These are phyloP conservation scores for Melanostigma gelatinosum DNA, from an alignment of 2,113 vertebrate species.

Conservation along the genomic window DNA sequence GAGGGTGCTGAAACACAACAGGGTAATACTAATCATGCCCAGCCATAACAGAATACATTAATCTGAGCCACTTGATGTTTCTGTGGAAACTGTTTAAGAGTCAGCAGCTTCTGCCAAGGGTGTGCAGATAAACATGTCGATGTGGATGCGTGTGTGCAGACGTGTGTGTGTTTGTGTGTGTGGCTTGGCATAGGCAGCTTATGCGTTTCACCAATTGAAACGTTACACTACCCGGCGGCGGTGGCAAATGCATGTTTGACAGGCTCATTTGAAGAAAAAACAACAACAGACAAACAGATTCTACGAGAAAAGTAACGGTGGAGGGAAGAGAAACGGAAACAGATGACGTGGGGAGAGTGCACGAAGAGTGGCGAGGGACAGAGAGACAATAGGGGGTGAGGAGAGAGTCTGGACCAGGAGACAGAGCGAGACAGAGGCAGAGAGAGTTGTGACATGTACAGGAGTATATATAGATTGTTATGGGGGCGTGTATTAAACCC, in stretches of 20 bases:
- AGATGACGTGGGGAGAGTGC: conserved; percentile 26
- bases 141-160: conserved; percentile 38
- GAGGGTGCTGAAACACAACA: conserved; percentile 51
- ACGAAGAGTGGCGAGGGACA: conserved; percentile 20
- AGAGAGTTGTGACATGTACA: conserved; percentile 49
- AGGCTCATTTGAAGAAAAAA: conserved; percentile 67
- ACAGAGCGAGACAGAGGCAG: conserved; percentile 13
- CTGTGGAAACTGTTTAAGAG: conserved; percentile 85
- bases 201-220: conserved; percentile 65
- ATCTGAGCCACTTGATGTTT: conserved; percentile 82
- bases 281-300: conserved; percentile 51
- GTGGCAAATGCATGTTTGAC: conserved; percentile 37
- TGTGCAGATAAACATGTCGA: conserved; percentile 70
- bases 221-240: conserved; percentile 26
- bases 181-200: conserved; percentile 27
- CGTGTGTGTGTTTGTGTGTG: conserved; percentile 25
- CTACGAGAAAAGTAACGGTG: conserved; percentile 45
- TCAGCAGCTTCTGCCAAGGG: conserved; percentile 77
- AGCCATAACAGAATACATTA: conserved; percentile 78
- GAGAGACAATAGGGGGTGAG: conserved; percentile 12
- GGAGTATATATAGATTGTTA: conserved; percentile 59
- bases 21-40: conserved; percentile 70
- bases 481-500: conserved; percentile 66
- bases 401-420: conserved; percentile 17
- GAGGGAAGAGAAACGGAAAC: conserved; percentile 39